A percentile compares a stretch with the other conserved stretches of the same genome.
phyloP scores from a whole-genome alignment of 1,140 invertebrate species.

The Augochlora pura region DNA sequence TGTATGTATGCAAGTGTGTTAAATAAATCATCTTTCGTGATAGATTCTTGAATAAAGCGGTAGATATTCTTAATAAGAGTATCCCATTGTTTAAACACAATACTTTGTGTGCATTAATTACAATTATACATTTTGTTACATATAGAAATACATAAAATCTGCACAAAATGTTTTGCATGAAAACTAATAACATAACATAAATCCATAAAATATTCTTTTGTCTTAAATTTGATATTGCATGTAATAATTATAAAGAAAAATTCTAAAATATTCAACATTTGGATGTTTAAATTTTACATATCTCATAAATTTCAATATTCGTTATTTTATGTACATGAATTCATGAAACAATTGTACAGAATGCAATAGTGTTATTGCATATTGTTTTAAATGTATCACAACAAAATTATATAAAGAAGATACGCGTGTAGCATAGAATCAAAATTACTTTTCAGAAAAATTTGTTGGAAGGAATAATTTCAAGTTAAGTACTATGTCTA shows the following conservation, averaged over 20 bases:
- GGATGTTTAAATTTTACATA: background rate
- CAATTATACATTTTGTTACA: slow-evolving; percentile 22
- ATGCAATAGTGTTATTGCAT: slow-evolving; percentile 13
- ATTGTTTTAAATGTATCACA: slow-evolving; percentile 33
- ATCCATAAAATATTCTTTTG: slow-evolving; percentile 2
- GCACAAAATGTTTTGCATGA: background rate
- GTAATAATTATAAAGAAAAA: slow-evolving; percentile 2
- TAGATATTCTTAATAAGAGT: slow-evolving; percentile 20
- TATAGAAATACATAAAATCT: slow-evolving; percentile 20
- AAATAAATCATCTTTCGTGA: slow-evolving; percentile 8
- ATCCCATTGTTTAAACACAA: slow-evolving; percentile 14
- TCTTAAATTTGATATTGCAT: background rate
- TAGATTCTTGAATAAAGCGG: background rate
- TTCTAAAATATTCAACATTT: slow-evolving; percentile 6
- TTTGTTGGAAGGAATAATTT: background rate
- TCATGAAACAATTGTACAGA: slow-evolving; percentile 15
- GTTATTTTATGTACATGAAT: slow-evolving; percentile 13
- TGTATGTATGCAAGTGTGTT: slow-evolving; percentile 4
- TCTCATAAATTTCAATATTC: slow-evolving; percentile 1
- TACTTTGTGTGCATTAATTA: slow-evolving; percentile 32
- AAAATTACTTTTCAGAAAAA: slow-evolving; percentile 11
- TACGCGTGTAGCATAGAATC: background rate
- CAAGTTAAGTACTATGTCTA: slow-evolving; percentile 37
- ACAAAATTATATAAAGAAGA: slow-evolving; percentile 32
- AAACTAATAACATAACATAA: slow-evolving; percentile 4